Base-by-base conservation (phyloP, 2,797 vertebrate species). In the Galaxias olidus region DNA sequence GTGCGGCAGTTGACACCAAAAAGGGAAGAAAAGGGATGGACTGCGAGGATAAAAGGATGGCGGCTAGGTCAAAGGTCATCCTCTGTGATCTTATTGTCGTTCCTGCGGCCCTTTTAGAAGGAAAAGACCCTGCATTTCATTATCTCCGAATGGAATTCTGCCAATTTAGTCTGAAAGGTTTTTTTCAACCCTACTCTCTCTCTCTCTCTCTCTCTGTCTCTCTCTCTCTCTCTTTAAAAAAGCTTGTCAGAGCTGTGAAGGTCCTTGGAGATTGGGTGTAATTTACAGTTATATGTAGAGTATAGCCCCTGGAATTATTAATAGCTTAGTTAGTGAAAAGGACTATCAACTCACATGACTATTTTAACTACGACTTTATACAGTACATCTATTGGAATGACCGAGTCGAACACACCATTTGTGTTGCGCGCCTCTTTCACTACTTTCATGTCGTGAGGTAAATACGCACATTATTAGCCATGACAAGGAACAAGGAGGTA, bases 21-120 rank as follows among this genome's bases (percentile, higher is more conserved):
- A 68, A 69, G 89, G 85, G 85, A 91, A 91, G 89, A 88, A 90
- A 84, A 84, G 79, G 82, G 78, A 85, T 76, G 80, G 83, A 78
- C 76, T 58, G 74, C 68, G 86, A 79, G 91, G 89, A 92, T 91
- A 94, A 94, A 92, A 91, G 92, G 90, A 92, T 72, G 76, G 82
- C 79, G 89, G 86, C 86, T 84, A 75, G 87, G 93, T 94, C 93
- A 95, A 86, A 92, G 94, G 93, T 95, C 91, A 90, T 73, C 77
- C 70, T 78, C 88, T 93, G 89, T 92, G 91, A 91, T 93, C 93
- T 92, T 90, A 90, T 91, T 93, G 92, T 90, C 68, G 82, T 90
- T 12, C 61, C 79, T 83, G 87, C 80, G 73, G 87, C 85, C 84
- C 87, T 90, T n/a, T 89, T 87, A 82, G 87, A 86, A 30, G 30